A percentile compares a stretch with the other conserved stretches of the same genome.
Evolutionary conservation across 2,888 invertebrate species (phyloP).

Genomic region (Lacanobia oleracea): DNA sequence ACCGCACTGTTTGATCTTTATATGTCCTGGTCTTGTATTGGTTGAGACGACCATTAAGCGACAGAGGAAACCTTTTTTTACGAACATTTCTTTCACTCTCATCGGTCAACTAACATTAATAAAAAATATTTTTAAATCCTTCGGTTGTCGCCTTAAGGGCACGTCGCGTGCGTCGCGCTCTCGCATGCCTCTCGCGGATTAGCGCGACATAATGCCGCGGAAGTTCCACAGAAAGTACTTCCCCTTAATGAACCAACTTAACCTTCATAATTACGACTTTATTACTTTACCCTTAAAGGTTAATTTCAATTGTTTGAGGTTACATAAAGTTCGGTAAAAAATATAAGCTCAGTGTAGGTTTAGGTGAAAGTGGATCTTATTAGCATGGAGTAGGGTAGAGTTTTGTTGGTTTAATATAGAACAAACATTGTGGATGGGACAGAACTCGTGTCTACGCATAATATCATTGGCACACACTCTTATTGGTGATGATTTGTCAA

Average conservation of each 20-base stretch:
- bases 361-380: slow-evolving; percentile 58
- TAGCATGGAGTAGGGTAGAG: slow-evolving; percentile 44
- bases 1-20: slow-evolving; percentile 41
- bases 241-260: slow-evolving; percentile 78
- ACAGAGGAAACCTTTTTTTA: slow-evolving; percentile 52
- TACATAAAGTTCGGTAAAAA: slow-evolving; percentile 63
- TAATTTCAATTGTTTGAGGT: slow-evolving; percentile 56
- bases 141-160: slow-evolving; percentile 75
- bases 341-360: slow-evolving; percentile 41
- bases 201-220: slow-evolving; percentile 80
- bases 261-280: slow-evolving; percentile 76
- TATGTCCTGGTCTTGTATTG: slow-evolving; percentile 36
- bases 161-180: slow-evolving; percentile 77
- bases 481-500: slow-evolving; percentile 87
- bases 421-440: slow-evolving; percentile 70
- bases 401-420: slow-evolving; percentile 50
- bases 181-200: slow-evolving; percentile 84
- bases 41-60: slow-evolving; percentile 27
- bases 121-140: slow-evolving; percentile 76
- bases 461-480: slow-evolving; percentile 86
- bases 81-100: slow-evolving; percentile 67
- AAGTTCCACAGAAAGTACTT: slow-evolving; percentile 77
- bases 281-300: slow-evolving; percentile 67
- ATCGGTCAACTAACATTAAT: slow-evolving; percentile 75
- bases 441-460: slow-evolving; percentile 88